Evolutionary conservation across 2,888 invertebrate genomes (phyloP), one percentile per base, ranked within the genome.

Genomic region (Elegia similella): DNA sequence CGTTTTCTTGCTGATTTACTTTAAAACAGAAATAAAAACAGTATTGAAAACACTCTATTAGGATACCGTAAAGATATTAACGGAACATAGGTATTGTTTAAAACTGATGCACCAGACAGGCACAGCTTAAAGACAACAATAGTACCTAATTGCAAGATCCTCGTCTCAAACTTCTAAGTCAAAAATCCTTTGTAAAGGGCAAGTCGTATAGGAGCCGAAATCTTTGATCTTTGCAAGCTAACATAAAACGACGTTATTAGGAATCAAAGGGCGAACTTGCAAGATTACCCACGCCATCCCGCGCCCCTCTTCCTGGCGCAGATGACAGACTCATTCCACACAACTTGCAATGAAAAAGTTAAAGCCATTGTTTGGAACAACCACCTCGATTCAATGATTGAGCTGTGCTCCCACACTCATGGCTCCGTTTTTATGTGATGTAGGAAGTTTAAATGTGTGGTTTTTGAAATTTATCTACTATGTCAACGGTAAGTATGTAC

Each of bases 231-330:
- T 56, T 58, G 52, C 50, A 57, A 60, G 62, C 57, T 58, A 63
- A 63, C 63, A 68, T 62, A 66, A 63, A 65, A 62, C 64, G 61
- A 15, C 60, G 62, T 61, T 64, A 62, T 67, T 63, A 60, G 59
- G 59, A 67, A 64, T 65, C 63, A 66, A 68, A 67, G 65, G 63
- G 61, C 63, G 57, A 63, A 62, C 59, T 64, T 63, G 63, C 52
- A 59, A 67, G 67, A 68, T 68, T 65, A 66, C 56, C 59, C 62
- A 29, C 50, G 23, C 54, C 59, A 23, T 44, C 23, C 58, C 59
- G 61, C 59, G 56, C 64, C 59, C 61, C 59, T 56, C 64, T 65
- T 65, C 60, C 63, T 62, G 63, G 63, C 42, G 55, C 53, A 52
- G 58, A 60, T 59, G 64, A 63, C 59, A 62, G 60, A 59, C 62